Conservation (phyloP, 2,113 vertebrate species). For the Columbina picui region DNA sequence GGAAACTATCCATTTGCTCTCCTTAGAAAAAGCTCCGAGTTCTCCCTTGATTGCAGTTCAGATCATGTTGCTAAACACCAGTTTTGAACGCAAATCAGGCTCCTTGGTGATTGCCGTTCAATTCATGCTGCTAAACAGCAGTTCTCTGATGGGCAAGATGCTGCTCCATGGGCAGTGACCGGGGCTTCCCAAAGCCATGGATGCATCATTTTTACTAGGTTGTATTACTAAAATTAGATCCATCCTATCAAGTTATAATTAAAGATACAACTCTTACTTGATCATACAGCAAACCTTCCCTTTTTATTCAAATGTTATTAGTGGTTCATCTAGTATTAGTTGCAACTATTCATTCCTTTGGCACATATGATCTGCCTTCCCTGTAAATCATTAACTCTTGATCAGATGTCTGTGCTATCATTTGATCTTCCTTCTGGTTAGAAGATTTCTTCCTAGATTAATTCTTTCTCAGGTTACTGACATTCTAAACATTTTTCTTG, state of each 20-base stretch:
- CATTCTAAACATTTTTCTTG: background rate
- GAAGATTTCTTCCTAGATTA: background rate
- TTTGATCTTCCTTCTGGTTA: constrained; percentile 4
- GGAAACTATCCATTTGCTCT: constrained; percentile 51
- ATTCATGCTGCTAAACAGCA: constrained; percentile 41
- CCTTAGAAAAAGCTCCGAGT: constrained; percentile 32
- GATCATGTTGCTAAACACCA: constrained; percentile 53
- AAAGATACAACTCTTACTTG: background rate
- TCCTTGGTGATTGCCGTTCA: constrained; percentile 56
- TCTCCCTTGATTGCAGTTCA: constrained; percentile 51
- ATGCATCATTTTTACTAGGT: background rate
- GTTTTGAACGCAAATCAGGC: constrained; percentile 60
- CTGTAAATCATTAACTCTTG: background rate
- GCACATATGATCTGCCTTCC: background rate
- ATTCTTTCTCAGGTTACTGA: background rate
- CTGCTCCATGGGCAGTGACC: background rate
- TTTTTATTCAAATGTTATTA: background rate
- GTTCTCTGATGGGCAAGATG: constrained; percentile 15
- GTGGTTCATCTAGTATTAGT: background rate
- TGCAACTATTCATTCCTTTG: background rate
- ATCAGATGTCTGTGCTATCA: background rate
- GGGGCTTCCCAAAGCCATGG: background rate
- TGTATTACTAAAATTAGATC: background rate
- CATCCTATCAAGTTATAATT: background rate
- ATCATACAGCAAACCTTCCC: background rate